Percentiles rank a stretch among this genome's conserved stretches.
phyloP scores from a whole-genome alignment of 2,888 invertebrate genomes.

The Eupithecia abbreviata region DNA sequence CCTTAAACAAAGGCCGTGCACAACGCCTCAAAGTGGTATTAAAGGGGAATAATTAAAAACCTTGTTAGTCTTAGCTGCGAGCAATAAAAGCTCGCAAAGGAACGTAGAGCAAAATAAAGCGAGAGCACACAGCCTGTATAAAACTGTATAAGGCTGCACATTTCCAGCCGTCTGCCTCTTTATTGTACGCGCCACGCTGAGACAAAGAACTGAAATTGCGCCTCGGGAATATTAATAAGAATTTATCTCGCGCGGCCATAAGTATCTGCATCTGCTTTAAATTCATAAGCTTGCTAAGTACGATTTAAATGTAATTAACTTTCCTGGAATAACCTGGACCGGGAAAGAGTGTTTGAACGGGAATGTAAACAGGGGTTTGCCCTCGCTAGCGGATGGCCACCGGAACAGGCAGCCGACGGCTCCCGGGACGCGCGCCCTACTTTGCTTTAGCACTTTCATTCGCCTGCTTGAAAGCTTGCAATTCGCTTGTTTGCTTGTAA shows the following conservation, averaged over 20 bases:
- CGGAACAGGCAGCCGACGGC: background rate
- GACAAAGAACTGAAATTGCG: conserved; percentile 75
- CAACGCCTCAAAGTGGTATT: conserved; percentile 74
- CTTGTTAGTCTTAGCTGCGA: conserved; percentile 76
- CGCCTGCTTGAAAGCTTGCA: conserved; percentile 13
- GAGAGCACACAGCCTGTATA: conserved; percentile 49
- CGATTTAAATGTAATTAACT: conserved; percentile 60
- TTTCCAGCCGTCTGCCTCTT: conserved; percentile 77
- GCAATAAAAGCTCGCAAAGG: conserved; percentile 77
- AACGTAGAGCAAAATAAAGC: conserved; percentile 75
- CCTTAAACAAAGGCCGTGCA: conserved; percentile 58
- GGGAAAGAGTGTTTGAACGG: conserved; percentile 61
- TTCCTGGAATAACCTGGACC: conserved; percentile 60
- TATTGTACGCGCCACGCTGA: conserved; percentile 70
- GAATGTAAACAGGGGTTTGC: conserved; percentile 26
- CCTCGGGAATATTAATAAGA: conserved; percentile 75
- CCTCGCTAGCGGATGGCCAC: conserved; percentile 13
- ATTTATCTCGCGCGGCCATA: conserved; percentile 65
- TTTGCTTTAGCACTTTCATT: conserved; percentile 22
- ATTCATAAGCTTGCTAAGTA: conserved; percentile 38
- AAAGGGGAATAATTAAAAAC: conserved; percentile 82
- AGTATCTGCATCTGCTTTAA: conserved; percentile 53
- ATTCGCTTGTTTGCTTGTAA: background rate
- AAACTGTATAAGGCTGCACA: conserved; percentile 33
- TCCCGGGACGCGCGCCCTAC: conserved; percentile 24